Evolutionary conservation across 2,888 invertebrate genomes (phyloP), one percentile per base, ranked within the genome.

Genomic region (Liposcelis brunnea): DNA sequence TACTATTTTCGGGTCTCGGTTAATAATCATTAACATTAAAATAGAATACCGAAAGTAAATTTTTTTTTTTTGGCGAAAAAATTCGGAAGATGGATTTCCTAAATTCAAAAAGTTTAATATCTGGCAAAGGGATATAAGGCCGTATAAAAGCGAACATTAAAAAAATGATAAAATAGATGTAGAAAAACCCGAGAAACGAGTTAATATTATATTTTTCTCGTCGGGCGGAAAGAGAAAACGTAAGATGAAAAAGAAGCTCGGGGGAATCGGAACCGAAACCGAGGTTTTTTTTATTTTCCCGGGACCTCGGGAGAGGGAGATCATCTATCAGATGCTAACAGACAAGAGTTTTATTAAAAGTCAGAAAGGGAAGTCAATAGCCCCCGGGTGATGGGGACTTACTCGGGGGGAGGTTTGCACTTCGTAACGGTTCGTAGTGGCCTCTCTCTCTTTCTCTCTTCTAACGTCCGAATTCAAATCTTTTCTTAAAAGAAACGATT

Each of bases 341-440:
- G 66, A 66, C 67, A 67, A 66, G 66, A 66, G 65, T 67, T 67
- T 67, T 67, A 67, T 66, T 66, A 67, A 67, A 67, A 66, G 63
- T 64, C 63, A 58, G 64, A 59, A 60, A 56, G 58, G 61, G 57
- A 62, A 62, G 64, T 63, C 64, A 65, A 64, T 63, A 55, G 55
- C 54, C 52, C 47, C 43, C 46, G 51, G 51, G 43, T 45, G 34
- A 43, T 36, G 26, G 49, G 47, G 46, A 44, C 26, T 65, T 64
- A 64, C 38, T 44, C 26, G 26, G 32, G 44, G 34, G 43, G 31
- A 40, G 31, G 18, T 18, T 38, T 8, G 26, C 4, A 26, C 26
- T 26, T 26, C 26, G 26, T 26, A 4, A 26, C 26, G 26, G 26
- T 26, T 26, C n/a, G n/a, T n/a, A n/a, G n/a, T n/a, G n/a, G n/a